Evolutionary conservation across 2,113 vertebrate species (phyloP), one percentile per base, ranked within the genome.

Genomic region (Scolopax mira): DNA sequence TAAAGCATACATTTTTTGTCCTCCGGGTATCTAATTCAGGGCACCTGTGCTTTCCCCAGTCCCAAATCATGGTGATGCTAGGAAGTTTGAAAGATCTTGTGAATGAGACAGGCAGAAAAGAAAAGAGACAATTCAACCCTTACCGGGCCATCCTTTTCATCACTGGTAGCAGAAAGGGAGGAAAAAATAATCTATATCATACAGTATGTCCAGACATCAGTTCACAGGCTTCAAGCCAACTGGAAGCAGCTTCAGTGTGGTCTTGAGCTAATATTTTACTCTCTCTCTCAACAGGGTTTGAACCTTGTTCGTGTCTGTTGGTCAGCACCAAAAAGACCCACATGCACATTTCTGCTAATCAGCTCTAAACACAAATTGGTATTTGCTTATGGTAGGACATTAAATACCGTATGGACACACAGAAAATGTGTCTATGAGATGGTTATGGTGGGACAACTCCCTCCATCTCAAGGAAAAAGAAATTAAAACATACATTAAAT

Each of bases 231-330:
- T 11, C 11, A 72, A 51, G 95, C 90, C 94, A 96, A 19, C 17
- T 90, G 82, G 85, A 62, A 93, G 85, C 82, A 66, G 71, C 55
- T 85, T 66, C 75, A 70, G 88, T 44, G 90, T 79, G 90, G 85
- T 65, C 88, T 74, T 19, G 65, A 49, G 12, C 10, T 82, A 31
- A 85, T 62, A 49, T 30, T 10, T 93, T 13, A 49, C 46, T 54
- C 82, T 66, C 17, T 71, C 54, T 62, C 71, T 77, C 37, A 74
- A 8, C 35, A 44, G 54, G 39, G 54, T 65, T 85, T 65, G 81
- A n/a, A 39, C 46, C 39, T 67, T 52, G 58, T 49, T 49, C 17
- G 0, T 9, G 62, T 10, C 71, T 80, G 88, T 49, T 41, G 95
- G 10, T 79, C 67, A 91, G 62, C 74, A 65, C 17, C 37, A 21